Conservation (phyloP, 2,113 vertebrate species). For the Phalacrocorax carbo region DNA sequence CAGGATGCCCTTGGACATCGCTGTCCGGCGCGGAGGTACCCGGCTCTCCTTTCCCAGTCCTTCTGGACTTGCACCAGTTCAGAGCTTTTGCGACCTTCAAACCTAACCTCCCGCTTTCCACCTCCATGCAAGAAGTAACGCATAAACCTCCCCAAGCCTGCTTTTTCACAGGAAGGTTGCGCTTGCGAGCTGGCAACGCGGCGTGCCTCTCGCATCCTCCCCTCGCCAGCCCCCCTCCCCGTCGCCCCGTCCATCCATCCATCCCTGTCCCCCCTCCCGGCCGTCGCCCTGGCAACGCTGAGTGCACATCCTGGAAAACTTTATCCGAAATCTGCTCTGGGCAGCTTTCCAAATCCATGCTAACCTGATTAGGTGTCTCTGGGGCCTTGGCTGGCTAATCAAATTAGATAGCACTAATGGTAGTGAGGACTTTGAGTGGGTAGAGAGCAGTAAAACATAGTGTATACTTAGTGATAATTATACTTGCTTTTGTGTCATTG, state of each 20-base stretch:
- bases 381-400: conserved; percentile 93
- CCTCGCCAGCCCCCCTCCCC: not conserved
- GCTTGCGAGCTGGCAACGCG: not conserved
- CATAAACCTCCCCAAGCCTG: not conserved
- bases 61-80: not conserved
- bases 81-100: not conserved
- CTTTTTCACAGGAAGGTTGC: not conserved
- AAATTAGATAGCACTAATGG: conserved; percentile 97
- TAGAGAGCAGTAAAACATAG: conserved; percentile 81
- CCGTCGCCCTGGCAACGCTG: conserved; percentile 77
- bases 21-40: not conserved
- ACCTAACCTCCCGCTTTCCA: not conserved
- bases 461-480: conserved; percentile 90
- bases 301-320: conserved; percentile 84
- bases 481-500: conserved; percentile 80
- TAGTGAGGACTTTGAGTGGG: conserved; percentile 84
- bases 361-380: conserved; percentile 97
- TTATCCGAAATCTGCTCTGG: conserved; percentile 82
- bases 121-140: not conserved
- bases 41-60: not conserved
- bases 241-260: not conserved
- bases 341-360: conserved; percentile 93
- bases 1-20: not conserved
- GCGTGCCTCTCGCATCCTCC: conserved; percentile 5
- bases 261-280: conserved; percentile 53